These are phyloP conservation scores for Leucoma salicis DNA, from an alignment of 2,888 invertebrate genomes.

Conservation along the genomic window DNA sequence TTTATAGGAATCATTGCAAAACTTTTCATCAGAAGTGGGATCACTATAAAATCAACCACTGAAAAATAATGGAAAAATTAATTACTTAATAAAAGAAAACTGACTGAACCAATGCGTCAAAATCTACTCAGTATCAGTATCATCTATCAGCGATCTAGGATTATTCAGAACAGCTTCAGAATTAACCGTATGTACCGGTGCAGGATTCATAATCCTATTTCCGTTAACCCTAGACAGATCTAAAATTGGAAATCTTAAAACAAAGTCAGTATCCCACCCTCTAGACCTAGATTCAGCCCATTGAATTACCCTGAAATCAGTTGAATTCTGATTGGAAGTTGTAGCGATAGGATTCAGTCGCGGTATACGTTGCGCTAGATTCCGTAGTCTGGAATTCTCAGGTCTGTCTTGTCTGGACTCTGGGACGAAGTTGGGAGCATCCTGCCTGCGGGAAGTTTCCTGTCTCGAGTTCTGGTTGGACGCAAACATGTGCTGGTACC, in stretches of 20 bases:
- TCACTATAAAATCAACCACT: no score
- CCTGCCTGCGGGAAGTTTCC: conserved; percentile 37
- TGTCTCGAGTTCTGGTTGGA: conserved; percentile 40
- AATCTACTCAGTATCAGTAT: conserved; percentile 38
- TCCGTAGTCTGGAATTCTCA: conserved; percentile 55
- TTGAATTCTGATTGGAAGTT: conserved; percentile 27
- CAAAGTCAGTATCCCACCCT: conserved; percentile 57
- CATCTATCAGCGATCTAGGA: conserved; percentile 40
- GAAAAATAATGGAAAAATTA: no score
- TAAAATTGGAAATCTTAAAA: conserved; percentile 55
- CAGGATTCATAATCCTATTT: conserved; percentile 31
- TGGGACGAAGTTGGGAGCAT: conserved; percentile 46
- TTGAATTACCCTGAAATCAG: conserved; percentile 55
- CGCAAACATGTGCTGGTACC: conserved; percentile 71
- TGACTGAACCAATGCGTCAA: no score
- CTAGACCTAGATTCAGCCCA: conserved; percentile 54
- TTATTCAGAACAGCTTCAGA: conserved; percentile 42
- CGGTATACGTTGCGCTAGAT: conserved; percentile 61
- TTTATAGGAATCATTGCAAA: no score
- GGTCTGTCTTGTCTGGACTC: conserved; percentile 45
- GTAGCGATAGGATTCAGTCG: conserved; percentile 51
- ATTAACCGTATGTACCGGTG: conserved; percentile 40
- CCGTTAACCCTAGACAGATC: conserved; percentile 53
- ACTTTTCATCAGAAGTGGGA: no score
- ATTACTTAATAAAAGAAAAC: no score